Conservation (phyloP, 35 echinoderm and acorn worm genomes). For the Hemicentrotus pulcherrimus region DNA sequence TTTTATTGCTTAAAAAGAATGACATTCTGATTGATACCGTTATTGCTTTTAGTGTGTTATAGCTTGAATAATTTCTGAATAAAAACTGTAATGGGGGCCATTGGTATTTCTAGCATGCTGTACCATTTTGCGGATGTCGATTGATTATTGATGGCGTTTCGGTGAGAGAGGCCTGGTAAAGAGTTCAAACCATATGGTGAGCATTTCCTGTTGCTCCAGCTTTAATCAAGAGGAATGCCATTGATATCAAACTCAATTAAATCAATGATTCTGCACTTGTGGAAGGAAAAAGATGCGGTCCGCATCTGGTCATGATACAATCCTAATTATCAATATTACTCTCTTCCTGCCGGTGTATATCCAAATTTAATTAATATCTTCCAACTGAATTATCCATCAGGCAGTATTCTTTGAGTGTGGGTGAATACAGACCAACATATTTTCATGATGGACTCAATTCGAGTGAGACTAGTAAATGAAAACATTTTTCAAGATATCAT, state of each 20-base stretch:
- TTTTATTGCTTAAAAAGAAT: neutral
- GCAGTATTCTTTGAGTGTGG: neutral
- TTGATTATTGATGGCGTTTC: neutral
- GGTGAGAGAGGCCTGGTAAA: neutral
- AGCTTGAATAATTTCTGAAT: neutral
- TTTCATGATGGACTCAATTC: neutral
- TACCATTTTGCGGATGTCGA: neutral
- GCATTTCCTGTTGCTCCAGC: neutral
- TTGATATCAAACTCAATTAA: slow-evolving; percentile 20
- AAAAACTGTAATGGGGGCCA: neutral
- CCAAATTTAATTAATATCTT: slow-evolving; percentile 6
- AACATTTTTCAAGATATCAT: neutral
- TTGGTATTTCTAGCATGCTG: neutral
- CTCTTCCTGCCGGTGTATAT: neutral
- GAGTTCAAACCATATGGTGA: slow-evolving; percentile 17
- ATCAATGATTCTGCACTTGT: neutral
- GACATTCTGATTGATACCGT: neutral
- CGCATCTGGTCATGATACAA: slow-evolving; percentile 16
- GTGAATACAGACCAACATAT: neutral
- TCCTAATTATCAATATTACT: slow-evolving; percentile 13
- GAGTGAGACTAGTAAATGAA: neutral
- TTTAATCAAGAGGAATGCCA: slow-evolving; percentile 18
- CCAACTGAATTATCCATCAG: neutral
- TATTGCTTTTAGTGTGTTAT: neutral
- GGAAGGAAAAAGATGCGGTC: neutral